Percentiles rank a stretch among this genome's conserved stretches.
Evolutionary conservation across 1,140 invertebrate species (phyloP).

Genomic region (Meteorus sp.): DNA sequence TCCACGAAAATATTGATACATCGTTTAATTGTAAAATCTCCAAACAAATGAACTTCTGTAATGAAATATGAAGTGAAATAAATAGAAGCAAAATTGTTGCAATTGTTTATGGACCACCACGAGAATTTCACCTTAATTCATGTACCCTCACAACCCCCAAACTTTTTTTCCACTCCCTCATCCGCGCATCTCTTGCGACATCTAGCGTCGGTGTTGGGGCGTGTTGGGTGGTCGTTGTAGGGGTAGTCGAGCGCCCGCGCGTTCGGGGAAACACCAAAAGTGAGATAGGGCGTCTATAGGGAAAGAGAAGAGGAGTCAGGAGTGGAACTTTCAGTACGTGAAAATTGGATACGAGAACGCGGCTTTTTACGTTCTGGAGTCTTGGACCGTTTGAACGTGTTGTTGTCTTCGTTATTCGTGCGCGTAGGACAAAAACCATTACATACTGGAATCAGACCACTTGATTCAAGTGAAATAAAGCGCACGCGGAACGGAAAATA

Average conservation of each 20-base stretch:
- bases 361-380: not conserved
- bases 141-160: not conserved
- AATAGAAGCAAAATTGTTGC: too few species aligned
- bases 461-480: too few species aligned
- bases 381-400: too few species aligned
- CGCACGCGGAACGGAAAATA: too few species aligned
- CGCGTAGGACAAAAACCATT: too few species aligned
- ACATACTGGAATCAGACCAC: too few species aligned
- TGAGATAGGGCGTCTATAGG: not conserved
- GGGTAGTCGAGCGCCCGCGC: conserved; percentile 13
- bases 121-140: conserved; percentile 3
- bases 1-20: too few species aligned
- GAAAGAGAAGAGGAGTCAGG: conserved; percentile 6
- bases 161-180: not conserved
- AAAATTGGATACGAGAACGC: not conserved
- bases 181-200: conserved; percentile 4
- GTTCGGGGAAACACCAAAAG: not conserved
- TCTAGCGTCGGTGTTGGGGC: not conserved
- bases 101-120: conserved; percentile 2
- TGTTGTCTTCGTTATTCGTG: too few species aligned
- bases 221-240: not conserved
- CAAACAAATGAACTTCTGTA: not conserved
- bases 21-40: too few species aligned
- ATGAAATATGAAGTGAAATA: not conserved
- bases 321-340: conserved; percentile 10